A percentile compares a stretch with the other conserved stretches of the same genome.
Conservation (phyloP, 2,797 vertebrate species). For the Discoglossus pictus region DNA sequence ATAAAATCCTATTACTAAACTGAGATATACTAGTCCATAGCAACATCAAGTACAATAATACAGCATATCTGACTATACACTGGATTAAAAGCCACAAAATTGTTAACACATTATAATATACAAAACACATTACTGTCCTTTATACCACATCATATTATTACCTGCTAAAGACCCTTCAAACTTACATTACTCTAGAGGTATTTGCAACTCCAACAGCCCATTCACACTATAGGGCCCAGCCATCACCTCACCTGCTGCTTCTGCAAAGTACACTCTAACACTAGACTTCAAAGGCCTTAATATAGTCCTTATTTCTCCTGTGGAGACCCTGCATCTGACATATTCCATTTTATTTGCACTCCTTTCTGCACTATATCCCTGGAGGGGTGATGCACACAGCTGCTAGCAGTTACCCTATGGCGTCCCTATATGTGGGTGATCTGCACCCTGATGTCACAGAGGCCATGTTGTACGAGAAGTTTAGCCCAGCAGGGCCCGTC, state of each 20-base stretch:
- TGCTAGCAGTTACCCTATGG: slow-evolving; percentile 94
- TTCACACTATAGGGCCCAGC: neutral
- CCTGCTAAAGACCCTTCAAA: no score
- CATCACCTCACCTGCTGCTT: neutral
- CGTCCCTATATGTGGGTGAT: slow-evolving; percentile 95
- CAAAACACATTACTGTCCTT: no score
- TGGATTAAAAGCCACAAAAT: no score
- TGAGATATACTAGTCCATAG: no score
- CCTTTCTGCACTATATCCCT: neutral
- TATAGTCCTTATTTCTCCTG: slow-evolving; percentile 17
- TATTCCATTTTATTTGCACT: neutral
- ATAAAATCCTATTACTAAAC: no score
- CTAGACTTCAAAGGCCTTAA: slow-evolving; percentile 5
- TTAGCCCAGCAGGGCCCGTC: slow-evolving; percentile 94
- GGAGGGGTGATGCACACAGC: slow-evolving; percentile 63
- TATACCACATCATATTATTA: no score
- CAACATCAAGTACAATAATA: no score
- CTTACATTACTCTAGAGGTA: no score
- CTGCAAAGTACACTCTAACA: no score
- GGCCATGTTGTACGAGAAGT: slow-evolving; percentile 98
- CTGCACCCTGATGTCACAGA: slow-evolving; percentile 97
- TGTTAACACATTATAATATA: no score
- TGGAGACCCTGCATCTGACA: slow-evolving; percentile 3
- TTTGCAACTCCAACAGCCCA: no score
- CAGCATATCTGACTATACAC: no score